Conservation (phyloP, 1,140 invertebrate genomes). For the Papilio polyxenes region DNA sequence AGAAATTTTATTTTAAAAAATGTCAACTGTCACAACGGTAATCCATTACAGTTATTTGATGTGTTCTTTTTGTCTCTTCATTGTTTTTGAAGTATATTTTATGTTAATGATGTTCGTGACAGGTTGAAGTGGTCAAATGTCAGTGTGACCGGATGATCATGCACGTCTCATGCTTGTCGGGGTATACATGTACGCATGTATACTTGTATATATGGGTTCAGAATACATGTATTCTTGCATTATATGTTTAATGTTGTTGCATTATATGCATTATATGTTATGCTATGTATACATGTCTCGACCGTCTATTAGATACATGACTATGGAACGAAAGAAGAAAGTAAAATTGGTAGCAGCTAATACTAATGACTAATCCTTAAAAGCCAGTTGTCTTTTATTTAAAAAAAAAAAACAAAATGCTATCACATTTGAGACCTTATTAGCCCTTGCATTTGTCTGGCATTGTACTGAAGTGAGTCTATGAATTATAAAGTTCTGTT, state of each 20-base stretch:
- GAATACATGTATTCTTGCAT: too few species aligned
- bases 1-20: neutral
- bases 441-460: neutral
- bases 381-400: too few species aligned
- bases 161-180: neutral
- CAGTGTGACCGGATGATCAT: neutral
- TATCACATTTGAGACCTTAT: neutral
- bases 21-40: neutral
- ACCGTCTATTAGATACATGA: too few species aligned
- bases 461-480: neutral
- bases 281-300: neutral
- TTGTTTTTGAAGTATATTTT: neutral
- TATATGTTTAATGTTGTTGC: too few species aligned
- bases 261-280: too few species aligned
- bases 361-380: too few species aligned
- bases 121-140: constrained; percentile 4
- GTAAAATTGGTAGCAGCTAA: too few species aligned
- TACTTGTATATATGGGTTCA: neutral
- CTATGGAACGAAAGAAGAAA: too few species aligned
- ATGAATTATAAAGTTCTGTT: neutral
- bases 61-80: neutral
- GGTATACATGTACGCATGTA: neutral
- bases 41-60: neutral
- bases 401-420: too few species aligned
- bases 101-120: neutral